These are phyloP conservation scores for Takifugu bimaculatus DNA, from an alignment of 2,113 vertebrate species.

Conservation along the genomic window DNA sequence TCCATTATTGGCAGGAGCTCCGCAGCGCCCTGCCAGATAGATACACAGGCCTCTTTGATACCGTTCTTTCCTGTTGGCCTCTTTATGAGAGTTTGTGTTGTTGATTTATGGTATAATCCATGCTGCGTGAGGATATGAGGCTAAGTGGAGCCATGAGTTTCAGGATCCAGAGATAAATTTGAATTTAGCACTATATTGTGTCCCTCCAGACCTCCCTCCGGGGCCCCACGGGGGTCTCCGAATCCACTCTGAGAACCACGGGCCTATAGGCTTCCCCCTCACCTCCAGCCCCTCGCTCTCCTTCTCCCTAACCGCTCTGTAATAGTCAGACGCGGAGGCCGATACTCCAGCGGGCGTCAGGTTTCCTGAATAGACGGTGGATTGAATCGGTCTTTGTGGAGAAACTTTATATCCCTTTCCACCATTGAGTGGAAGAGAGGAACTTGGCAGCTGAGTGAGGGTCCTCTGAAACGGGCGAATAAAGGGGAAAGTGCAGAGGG, in stretches of 20 bases:
- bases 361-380: slow-evolving; percentile 82
- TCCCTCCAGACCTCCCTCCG: slow-evolving; percentile 12
- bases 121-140: slow-evolving; percentile 2
- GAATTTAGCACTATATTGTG: slow-evolving; percentile 10
- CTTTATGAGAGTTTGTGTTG: slow-evolving; percentile 36
- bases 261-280: slow-evolving; percentile 26
- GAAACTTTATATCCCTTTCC: slow-evolving; percentile 91
- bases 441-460: slow-evolving; percentile 75
- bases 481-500: slow-evolving; percentile 45
- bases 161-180: slow-evolving; percentile 16
- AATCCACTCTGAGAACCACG: slow-evolving; percentile 37
- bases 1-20: slow-evolving; percentile 40
- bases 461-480: slow-evolving; percentile 64
- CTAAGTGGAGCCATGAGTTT: slow-evolving; percentile 7
- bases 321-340: slow-evolving; percentile 81
- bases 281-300: slow-evolving; percentile 26
- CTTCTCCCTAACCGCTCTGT: slow-evolving; percentile 57
- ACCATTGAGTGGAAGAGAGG: slow-evolving; percentile 76
- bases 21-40: slow-evolving; percentile 24
- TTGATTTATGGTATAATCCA: slow-evolving; percentile 38
- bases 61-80: slow-evolving; percentile 18
- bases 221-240: slow-evolving; percentile 24
- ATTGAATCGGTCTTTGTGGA: slow-evolving; percentile 90
- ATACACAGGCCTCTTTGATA: slow-evolving; percentile 48
- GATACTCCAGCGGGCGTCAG: slow-evolving; percentile 85